These are phyloP conservation scores for Gymnothorax javanicus DNA, from an alignment of 2,797 vertebrate species.

Conservation along the genomic window DNA sequence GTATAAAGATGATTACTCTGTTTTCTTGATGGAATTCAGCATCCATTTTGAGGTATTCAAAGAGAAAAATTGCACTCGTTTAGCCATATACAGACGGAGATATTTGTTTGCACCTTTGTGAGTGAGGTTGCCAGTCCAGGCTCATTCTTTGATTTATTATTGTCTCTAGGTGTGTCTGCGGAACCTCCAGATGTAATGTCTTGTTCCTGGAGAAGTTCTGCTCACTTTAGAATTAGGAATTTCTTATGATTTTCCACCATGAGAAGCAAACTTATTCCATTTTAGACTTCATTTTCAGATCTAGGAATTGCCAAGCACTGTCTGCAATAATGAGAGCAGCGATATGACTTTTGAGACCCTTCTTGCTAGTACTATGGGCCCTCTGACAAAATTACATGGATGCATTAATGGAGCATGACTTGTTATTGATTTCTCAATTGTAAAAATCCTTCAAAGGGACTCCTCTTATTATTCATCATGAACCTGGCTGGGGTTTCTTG, in stretches of 20 bases:
- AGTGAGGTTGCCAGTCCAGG: neutral
- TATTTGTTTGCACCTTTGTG: neutral
- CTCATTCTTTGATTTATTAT: neutral
- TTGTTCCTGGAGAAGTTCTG: neutral
- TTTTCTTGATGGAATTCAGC: neutral
- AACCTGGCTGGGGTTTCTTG: neutral
- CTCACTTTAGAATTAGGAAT: neutral
- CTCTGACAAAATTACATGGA: neutral
- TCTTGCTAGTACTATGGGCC: neutral
- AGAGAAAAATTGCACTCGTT: neutral
- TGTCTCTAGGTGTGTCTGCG: neutral
- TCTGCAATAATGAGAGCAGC: neutral
- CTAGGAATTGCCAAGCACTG: neutral
- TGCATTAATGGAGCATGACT: neutral
- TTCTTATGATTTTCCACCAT: neutral
- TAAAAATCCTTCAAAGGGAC: neutral
- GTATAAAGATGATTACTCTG: neutral
- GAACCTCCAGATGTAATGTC: neutral
- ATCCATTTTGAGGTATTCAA: conserved; percentile 6
- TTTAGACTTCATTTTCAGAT: neutral
- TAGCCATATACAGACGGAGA: neutral
- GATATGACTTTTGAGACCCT: neutral
- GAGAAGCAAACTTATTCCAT: neutral
- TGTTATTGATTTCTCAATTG: neutral
- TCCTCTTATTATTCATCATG: neutral